A percentile compares a stretch with the other conserved stretches of the same genome.
phyloP scores from a whole-genome alignment of 2,113 vertebrate species.

The Uropsilus gracilis region DNA sequence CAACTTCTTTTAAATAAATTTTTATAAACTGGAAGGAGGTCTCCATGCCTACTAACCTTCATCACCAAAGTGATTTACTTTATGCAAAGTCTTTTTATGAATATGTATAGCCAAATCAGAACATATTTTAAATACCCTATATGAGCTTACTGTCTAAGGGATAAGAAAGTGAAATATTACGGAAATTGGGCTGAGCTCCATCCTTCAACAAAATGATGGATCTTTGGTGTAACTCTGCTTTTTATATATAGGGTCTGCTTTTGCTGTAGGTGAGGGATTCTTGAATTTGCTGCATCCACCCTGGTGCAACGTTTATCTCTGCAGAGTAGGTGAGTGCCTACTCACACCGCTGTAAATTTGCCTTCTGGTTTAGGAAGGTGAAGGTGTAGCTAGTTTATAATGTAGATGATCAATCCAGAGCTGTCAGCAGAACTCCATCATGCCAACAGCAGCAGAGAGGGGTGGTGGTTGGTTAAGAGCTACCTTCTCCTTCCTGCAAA shows the following conservation, averaged over 20 bases:
- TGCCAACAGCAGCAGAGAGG: background rate
- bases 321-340: background rate
- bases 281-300: background rate
- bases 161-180: constrained; percentile 62
- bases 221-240: background rate
- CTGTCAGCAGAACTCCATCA: constrained; percentile 19
- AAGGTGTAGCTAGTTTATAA: constrained; percentile 38
- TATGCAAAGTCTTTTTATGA: constrained; percentile 59
- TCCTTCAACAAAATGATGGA: constrained; percentile 32
- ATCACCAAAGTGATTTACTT: constrained; percentile 63
- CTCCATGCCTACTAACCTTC: constrained; percentile 24
- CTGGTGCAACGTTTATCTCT: background rate
- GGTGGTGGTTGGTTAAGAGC: background rate
- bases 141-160: constrained; percentile 38
- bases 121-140: constrained; percentile 62
- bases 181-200: constrained; percentile 33
- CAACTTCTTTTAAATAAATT: constrained; percentile 53
- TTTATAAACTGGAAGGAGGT: constrained; percentile 43
- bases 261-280: background rate
- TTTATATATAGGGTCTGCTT: constrained; percentile 18
- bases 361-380: background rate
- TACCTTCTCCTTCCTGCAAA: constrained; percentile 12
- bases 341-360: constrained; percentile 52
- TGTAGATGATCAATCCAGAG: background rate
- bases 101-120: constrained; percentile 68